Conservation (phyloP, 2,113 vertebrate genomes). For the Bos indicus region DNA sequence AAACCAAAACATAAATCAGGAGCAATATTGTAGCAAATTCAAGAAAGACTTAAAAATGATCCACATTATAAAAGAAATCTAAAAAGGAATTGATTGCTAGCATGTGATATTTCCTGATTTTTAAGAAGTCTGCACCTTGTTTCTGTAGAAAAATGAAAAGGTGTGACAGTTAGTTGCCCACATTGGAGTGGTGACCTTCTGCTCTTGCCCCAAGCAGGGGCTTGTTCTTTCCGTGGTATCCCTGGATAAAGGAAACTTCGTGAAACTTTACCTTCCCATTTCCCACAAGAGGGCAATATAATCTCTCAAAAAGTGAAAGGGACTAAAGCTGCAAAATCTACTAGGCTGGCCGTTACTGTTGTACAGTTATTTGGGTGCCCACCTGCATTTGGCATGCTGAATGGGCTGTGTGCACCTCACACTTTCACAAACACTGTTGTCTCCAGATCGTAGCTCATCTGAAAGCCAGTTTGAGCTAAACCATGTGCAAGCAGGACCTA, state of each 20-base stretch:
- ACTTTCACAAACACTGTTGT: neutral
- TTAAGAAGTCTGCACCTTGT: neutral
- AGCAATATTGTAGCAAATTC: neutral
- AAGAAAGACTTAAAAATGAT: neutral
- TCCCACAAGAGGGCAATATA: slow-evolving; percentile 70
- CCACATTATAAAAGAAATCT: neutral
- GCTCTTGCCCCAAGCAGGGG: neutral
- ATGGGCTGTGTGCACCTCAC: neutral
- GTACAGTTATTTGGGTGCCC: neutral
- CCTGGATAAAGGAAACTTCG: neutral
- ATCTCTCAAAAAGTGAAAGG: neutral
- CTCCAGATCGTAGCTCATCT: neutral
- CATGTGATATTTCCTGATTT: neutral
- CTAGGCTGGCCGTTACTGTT: neutral
- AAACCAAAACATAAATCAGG: neutral
- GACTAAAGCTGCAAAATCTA: neutral
- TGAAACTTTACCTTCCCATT: neutral
- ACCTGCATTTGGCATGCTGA: neutral
- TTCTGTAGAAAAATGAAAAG: neutral
- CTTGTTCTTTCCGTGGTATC: neutral
- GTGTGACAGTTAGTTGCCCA: neutral
- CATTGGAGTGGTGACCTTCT: neutral
- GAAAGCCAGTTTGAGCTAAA: neutral
- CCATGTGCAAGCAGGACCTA: neutral
- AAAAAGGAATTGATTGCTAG: neutral